phyloP scores from a whole-genome alignment of 2,797 vertebrate species.

The Danio albolineatus region DNA sequence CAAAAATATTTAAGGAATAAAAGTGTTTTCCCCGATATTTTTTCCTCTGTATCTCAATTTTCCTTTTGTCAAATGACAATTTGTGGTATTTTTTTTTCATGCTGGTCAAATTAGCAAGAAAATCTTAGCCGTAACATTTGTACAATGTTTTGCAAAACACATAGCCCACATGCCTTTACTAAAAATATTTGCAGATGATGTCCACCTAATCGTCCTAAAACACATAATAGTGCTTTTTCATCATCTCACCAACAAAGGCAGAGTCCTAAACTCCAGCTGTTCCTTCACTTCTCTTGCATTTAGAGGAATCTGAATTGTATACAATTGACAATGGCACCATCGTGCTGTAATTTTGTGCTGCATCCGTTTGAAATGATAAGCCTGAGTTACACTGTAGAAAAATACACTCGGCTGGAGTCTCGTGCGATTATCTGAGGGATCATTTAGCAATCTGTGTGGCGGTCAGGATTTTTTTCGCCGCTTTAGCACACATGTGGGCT shows the following conservation, averaged over 20 bases:
- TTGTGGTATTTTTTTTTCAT: neutral
- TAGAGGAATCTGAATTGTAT: neutral
- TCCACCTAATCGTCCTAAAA: neutral
- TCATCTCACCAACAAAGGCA: slow-evolving; percentile 6
- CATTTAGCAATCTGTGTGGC: slow-evolving; percentile 25
- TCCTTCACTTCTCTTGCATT: neutral
- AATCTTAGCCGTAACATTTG: neutral
- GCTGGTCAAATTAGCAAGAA: neutral
- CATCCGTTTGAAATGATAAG: slow-evolving; percentile 3
- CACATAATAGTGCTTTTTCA: neutral
- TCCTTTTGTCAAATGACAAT: neutral
- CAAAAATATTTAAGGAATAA: neutral
- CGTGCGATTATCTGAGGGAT: neutral
- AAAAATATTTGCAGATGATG: neutral
- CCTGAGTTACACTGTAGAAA: neutral
- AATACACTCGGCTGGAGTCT: slow-evolving; percentile 25
- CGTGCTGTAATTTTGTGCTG: slow-evolving; percentile 16
- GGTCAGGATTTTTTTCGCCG: neutral
- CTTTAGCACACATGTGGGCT: neutral
- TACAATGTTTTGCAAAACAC: neutral
- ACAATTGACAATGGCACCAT: neutral
- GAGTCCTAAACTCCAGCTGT: neutral
- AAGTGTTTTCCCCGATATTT: neutral
- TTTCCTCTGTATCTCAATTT: neutral
- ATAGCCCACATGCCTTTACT: neutral